Conservation (phyloP, 2,888 invertebrate species). For the Lycocerus yunnanus region DNA sequence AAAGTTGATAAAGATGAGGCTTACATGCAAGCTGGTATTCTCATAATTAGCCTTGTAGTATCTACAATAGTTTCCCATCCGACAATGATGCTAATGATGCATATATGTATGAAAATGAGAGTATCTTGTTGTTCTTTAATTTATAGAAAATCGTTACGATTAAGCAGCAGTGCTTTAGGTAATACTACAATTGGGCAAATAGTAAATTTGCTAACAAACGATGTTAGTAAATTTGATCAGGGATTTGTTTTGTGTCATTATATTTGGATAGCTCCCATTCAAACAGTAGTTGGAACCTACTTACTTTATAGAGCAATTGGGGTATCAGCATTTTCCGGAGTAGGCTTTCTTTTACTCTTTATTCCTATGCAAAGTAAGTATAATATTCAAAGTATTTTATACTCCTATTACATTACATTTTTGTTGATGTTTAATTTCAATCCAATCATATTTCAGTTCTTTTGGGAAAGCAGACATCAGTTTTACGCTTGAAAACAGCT, state of each 20-base stretch:
- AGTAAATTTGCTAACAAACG: slow-evolving; percentile 71
- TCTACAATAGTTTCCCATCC: not conserved
- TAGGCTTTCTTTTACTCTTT: slow-evolving; percentile 53
- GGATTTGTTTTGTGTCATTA: slow-evolving; percentile 79
- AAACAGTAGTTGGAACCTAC: slow-evolving; percentile 67
- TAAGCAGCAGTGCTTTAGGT: slow-evolving; percentile 75
- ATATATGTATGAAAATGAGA: slow-evolving; percentile 83
- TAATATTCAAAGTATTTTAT: not conserved
- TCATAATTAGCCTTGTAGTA: not conserved
- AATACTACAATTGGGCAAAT: slow-evolving; percentile 75
- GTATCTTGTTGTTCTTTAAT: slow-evolving; percentile 82
- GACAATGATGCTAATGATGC: slow-evolving; percentile 41
- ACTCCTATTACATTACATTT: not conserved
- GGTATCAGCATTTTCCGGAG: slow-evolving; percentile 54
- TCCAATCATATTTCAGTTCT: slow-evolving; percentile 40
- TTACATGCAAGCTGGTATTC: slow-evolving; percentile 71
- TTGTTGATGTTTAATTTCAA: not conserved
- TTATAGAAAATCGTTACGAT: slow-evolving; percentile 70
- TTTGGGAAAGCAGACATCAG: slow-evolving; percentile 51
- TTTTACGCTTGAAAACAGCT: slow-evolving; percentile 59
- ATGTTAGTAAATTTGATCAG: slow-evolving; percentile 85
- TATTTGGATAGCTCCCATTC: slow-evolving; percentile 78
- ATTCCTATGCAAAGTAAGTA: slow-evolving; percentile 54
- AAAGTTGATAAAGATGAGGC: slow-evolving; percentile 59
- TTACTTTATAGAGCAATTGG: slow-evolving; percentile 59